phyloP scores from a whole-genome alignment of 2,888 invertebrate genomes.

The Phengaris arion region DNA sequence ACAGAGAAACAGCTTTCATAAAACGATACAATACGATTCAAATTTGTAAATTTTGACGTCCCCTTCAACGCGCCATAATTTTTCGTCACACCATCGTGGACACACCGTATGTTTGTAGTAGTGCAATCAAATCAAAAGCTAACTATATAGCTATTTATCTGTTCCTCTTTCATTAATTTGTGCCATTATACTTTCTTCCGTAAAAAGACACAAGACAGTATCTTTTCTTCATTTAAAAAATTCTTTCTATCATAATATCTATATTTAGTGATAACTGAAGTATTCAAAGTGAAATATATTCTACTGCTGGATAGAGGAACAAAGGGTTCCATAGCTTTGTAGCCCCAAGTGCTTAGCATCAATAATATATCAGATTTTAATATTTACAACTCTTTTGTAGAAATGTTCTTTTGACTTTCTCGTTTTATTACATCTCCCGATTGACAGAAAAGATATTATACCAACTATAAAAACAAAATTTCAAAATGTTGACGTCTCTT shows the following conservation, averaged over 20 bases:
- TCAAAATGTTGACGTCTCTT: no score
- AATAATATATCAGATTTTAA: constrained; percentile 26
- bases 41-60: no score
- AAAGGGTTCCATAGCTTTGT: constrained; percentile 12
- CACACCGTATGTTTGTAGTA: no score
- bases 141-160: no score
- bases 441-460: not conserved
- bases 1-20: no score
- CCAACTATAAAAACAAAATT: no score
- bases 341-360: constrained; percentile 17
- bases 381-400: constrained; percentile 21
- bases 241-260: not conserved
- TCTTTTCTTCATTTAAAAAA: not conserved
- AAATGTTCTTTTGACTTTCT: not conserved
- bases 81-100: no score
- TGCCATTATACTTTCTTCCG: no score
- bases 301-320: not conserved
- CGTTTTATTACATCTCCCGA: not conserved
- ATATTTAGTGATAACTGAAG: not conserved
- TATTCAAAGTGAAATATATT: constrained; percentile 19
- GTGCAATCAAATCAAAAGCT: no score
- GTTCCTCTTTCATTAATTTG: no score
- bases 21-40: no score
- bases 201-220: not conserved
- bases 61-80: no score